Evolutionary conservation across 2,113 vertebrate genomes (phyloP).

Genomic region (Columba livia): DNA sequence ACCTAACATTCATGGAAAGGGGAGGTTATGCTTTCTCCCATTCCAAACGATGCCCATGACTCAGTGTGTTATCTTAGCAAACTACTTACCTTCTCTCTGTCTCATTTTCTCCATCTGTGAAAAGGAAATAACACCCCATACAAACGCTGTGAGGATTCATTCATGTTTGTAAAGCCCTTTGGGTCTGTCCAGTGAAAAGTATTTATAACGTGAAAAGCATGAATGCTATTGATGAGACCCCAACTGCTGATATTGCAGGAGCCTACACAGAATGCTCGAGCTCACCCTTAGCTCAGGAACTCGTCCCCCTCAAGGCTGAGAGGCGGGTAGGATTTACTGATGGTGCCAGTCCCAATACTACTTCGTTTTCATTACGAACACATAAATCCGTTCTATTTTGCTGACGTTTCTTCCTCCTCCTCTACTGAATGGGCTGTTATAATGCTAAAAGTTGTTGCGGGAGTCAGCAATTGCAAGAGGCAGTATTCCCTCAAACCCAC

Average conservation of each 20-base stretch:
- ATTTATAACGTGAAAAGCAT: neutral
- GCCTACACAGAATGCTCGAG: neutral
- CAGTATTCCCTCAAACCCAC: neutral
- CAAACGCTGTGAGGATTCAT: neutral
- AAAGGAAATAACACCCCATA: neutral
- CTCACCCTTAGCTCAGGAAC: neutral
- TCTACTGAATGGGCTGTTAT: neutral
- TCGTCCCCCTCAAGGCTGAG: neutral
- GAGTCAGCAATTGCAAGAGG: neutral
- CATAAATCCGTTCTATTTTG: neutral
- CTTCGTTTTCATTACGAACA: neutral
- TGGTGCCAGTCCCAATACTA: neutral
- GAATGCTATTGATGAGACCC: slow-evolving; percentile 1
- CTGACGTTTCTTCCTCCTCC: neutral
- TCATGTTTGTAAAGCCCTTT: neutral
- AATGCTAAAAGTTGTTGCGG: neutral
- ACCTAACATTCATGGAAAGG: neutral
- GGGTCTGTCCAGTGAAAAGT: neutral
- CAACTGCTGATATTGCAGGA: neutral
- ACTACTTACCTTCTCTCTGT: neutral
- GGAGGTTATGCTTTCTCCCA: neutral
- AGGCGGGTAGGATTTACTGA: neutral
- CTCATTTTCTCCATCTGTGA: neutral
- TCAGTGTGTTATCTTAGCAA: neutral
- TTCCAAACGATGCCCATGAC: slow-evolving; percentile 3